Percentiles rank a stretch among this genome's conserved stretches.
Evolutionary conservation across 2,888 invertebrate genomes (phyloP).

Genomic region (Hypomecis atomaria): DNA sequence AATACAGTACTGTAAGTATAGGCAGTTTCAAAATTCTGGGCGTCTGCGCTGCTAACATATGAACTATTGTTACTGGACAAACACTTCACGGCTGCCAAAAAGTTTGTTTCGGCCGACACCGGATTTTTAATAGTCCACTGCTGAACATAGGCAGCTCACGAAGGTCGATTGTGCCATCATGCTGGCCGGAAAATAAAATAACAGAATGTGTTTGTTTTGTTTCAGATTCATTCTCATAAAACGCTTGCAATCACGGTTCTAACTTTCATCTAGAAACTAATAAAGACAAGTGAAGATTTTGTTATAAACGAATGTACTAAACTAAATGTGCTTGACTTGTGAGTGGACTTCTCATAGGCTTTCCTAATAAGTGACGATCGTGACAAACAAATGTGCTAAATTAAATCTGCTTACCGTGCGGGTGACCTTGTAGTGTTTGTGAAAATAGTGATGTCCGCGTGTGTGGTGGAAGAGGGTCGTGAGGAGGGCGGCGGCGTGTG

Average conservation of each 20-base stretch:
- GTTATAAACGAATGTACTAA: conserved; percentile 18
- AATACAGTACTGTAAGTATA: too few relatives aligned
- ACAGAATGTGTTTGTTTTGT: conserved; percentile 28
- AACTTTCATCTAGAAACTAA: conserved; percentile 18
- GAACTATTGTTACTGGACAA: too few relatives aligned
- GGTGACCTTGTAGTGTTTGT: conserved; percentile 35
- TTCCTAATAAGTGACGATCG: neutral
- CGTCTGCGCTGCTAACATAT: too few relatives aligned
- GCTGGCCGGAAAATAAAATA: neutral
- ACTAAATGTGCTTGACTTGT: conserved; percentile 23
- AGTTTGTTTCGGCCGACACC: too few relatives aligned
- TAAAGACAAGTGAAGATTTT: conserved; percentile 9
- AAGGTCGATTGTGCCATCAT: too few relatives aligned
- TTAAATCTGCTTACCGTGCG: conserved; percentile 25
- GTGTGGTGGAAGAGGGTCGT: conserved; percentile 74
- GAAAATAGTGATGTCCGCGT: conserved; percentile 73
- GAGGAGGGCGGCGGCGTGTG: conserved; percentile 69
- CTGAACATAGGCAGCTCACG: too few relatives aligned
- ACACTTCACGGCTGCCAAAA: too few relatives aligned
- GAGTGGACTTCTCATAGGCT: conserved; percentile 17
- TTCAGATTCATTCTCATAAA: conserved; percentile 37
- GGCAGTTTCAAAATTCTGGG: too few relatives aligned
- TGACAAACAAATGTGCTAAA: conserved; percentile 20
- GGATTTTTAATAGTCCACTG: too few relatives aligned
- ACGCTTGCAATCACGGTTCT: conserved; percentile 21